Percentiles rank a stretch among this genome's conserved stretches.
Evolutionary conservation across 2,113 vertebrate species (phyloP).

Genomic region (Gymnarchus niloticus): DNA sequence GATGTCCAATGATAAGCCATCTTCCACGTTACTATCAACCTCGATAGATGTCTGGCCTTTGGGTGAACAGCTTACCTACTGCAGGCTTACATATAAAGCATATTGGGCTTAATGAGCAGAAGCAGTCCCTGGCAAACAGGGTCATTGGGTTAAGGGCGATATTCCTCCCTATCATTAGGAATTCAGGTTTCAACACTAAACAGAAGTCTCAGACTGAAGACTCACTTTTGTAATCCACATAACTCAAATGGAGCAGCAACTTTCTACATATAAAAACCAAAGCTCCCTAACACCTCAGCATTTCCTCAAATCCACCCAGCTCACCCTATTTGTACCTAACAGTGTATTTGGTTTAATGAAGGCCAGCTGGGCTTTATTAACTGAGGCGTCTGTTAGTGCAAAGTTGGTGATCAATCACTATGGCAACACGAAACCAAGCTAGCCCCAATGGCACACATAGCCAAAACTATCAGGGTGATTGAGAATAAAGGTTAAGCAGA

Average conservation of each 20-base stretch:
- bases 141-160: not conserved
- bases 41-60: not conserved
- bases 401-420: constrained; percentile 9
- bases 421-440: constrained; percentile 9
- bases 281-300: not conserved
- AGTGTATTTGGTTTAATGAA: not conserved
- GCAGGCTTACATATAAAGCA: not conserved
- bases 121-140: not conserved
- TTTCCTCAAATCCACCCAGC: not conserved
- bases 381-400: not conserved
- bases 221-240: not conserved
- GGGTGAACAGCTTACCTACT: not conserved
- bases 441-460: not conserved
- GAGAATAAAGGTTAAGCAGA: not conserved
- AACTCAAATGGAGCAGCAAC: not conserved
- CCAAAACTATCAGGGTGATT: not conserved
- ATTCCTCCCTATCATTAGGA: not conserved
- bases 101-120: not conserved
- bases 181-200: not conserved
- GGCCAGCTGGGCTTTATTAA: constrained; percentile 4
- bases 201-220: not conserved
- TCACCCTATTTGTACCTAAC: not conserved
- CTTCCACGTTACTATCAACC: not conserved
- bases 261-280: not conserved
- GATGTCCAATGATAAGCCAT: not conserved